phyloP scores from a whole-genome alignment of 2,888 invertebrate genomes.

The Synanthedon vespiformis region DNA sequence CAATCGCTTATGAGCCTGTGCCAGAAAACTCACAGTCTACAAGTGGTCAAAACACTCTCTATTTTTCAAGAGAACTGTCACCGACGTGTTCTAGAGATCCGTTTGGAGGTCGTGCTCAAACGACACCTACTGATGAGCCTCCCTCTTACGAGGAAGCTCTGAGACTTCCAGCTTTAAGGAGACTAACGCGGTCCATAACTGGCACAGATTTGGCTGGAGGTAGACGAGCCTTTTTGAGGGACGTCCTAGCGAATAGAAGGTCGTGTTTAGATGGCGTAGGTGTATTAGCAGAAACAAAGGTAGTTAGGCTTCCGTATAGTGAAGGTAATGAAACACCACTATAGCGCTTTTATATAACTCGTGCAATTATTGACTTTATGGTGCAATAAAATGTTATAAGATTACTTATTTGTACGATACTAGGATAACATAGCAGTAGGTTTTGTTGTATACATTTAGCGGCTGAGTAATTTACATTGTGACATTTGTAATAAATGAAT shows the following conservation, averaged over 20 bases:
- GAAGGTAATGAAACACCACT: conserved; percentile 61
- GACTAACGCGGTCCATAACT: conserved; percentile 71
- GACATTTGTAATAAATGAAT: conserved; percentile 6
- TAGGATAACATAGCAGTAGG: neutral
- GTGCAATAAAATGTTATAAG: conserved; percentile 40
- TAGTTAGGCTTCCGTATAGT: conserved; percentile 47
- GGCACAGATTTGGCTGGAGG: conserved; percentile 67
- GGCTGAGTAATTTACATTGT: conserved; percentile 12
- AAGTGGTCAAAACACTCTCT: conserved; percentile 38
- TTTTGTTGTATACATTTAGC: conserved; percentile 7
- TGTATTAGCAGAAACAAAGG: conserved; percentile 51
- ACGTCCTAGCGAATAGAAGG: conserved; percentile 59
- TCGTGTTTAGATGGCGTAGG: conserved; percentile 61
- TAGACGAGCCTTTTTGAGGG: conserved; percentile 60
- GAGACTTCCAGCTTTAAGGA: conserved; percentile 68
- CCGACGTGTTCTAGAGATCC: conserved; percentile 72
- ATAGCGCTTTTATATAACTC: conserved; percentile 35
- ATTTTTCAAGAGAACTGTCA: conserved; percentile 53
- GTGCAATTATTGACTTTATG: conserved; percentile 40
- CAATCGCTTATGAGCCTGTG: conserved; percentile 45
- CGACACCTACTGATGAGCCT: conserved; percentile 69
- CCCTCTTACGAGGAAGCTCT: conserved; percentile 77
- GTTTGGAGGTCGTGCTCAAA: conserved; percentile 68
- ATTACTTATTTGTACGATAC: neutral
- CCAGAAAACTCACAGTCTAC: conserved; percentile 29